These are phyloP conservation scores for Halictus ligatus DNA, from an alignment of 2,888 invertebrate genomes.

Conservation along the genomic window DNA sequence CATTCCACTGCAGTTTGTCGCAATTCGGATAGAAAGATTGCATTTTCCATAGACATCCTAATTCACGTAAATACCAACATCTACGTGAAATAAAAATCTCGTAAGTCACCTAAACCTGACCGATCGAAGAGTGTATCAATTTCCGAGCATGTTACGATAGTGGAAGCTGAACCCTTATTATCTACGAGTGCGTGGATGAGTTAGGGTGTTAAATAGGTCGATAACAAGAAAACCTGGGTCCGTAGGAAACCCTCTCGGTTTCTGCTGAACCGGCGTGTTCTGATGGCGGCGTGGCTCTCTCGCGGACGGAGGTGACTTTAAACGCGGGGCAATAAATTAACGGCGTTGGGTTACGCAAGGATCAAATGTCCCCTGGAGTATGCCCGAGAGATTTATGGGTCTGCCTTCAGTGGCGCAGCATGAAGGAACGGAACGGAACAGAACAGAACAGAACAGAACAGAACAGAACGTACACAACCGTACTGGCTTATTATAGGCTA, in stretches of 20 bases:
- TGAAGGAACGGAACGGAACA: slow-evolving; percentile 77
- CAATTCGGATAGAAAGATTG: not conserved
- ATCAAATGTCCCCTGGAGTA: slow-evolving; percentile 84
- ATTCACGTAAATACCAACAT: too few relatives aligned
- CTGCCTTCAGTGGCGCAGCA: slow-evolving; percentile 82
- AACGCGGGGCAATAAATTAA: slow-evolving; percentile 84
- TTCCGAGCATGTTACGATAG: not conserved
- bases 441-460: slow-evolving; percentile 79
- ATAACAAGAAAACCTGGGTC: slow-evolving; percentile 76
- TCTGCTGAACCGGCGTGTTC: slow-evolving; percentile 66
- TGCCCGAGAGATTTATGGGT: slow-evolving; percentile 83
- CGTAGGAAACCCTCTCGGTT: slow-evolving; percentile 64
- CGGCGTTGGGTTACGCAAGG: slow-evolving; percentile 85
- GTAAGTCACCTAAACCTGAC: not conserved
- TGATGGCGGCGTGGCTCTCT: slow-evolving; percentile 66
- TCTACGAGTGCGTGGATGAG: not conserved
- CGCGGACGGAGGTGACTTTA: slow-evolving; percentile 83
- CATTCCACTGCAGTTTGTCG: not conserved
- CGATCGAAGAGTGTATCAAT: not conserved
- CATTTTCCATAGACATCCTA: not conserved
- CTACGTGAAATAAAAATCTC: too few relatives aligned
- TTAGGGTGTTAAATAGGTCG: slow-evolving; percentile 70
- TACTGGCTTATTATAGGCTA: slow-evolving; percentile 83
- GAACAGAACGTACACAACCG: slow-evolving; percentile 80
- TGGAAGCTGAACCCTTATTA: not conserved